Conservation (phyloP, 2,113 vertebrate genomes). For the Glaucomys volans region DNA sequence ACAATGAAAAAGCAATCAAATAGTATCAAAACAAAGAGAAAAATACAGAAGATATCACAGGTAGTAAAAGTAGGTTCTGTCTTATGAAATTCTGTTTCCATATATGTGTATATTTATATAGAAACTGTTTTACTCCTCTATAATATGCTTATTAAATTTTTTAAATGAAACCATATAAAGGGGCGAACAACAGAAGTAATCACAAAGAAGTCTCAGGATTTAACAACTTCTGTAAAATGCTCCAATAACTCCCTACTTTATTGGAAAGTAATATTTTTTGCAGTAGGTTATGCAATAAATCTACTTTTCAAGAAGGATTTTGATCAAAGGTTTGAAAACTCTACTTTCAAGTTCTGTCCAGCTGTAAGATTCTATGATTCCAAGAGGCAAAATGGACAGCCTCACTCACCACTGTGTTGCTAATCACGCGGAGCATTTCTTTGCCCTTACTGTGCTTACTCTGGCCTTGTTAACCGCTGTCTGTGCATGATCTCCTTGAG, state of each 20-base stretch:
- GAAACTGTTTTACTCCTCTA: constrained; percentile 8
- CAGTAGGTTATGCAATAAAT: not conserved
- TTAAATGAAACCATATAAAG: not conserved
- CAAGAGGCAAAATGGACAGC: not conserved
- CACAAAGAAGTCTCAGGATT: not conserved
- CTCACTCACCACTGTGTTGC: not conserved
- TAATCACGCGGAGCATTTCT: not conserved
- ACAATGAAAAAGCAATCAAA: constrained; percentile 33
- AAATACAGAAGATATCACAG: not conserved
- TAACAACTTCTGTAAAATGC: constrained; percentile 39
- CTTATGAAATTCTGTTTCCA: constrained; percentile 28
- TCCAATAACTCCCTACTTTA: not conserved
- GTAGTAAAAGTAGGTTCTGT: not conserved
- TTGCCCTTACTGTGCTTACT: not conserved
- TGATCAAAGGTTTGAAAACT: not conserved
- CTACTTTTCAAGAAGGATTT: not conserved
- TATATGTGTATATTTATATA: not conserved
- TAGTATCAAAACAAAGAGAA: constrained; percentile 6
- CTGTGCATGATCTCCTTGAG: constrained; percentile 34
- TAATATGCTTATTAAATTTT: not conserved
- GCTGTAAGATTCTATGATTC: not conserved
- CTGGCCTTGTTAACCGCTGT: constrained; percentile 1
- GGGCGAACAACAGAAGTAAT: not conserved
- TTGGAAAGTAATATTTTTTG: not conserved
- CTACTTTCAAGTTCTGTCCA: not conserved